Base-by-base conservation (phyloP, 2,888 invertebrate genomes). In the Unio delphinus region DNA sequence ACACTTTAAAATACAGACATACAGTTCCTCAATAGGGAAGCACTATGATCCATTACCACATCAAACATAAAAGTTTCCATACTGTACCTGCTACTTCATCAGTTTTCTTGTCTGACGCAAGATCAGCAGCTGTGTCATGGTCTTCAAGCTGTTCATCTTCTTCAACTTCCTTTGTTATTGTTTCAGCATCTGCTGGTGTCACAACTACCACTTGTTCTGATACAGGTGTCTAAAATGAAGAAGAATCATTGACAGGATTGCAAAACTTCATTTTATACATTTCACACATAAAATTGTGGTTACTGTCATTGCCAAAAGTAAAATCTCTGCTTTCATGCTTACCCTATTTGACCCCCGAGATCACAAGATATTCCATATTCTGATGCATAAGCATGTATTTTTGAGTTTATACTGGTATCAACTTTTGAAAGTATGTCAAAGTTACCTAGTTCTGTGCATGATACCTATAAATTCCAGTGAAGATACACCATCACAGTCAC, bases 71-170 rank as follows among this genome's bases (percentile, higher is more conserved):
- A 45, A 45, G 11, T 15, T 45, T 45, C 3, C 45, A 45, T 45
- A 45, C 45, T 34, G 60, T 73, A 87, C 87, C 86, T 74, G 79
- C 65, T 26, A 79, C 76, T 74, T 86, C 85, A 78, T 87, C 87
- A 67, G 86, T 86, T 71, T 87, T 87, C 73, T 87, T 87, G 69
- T 86, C 80, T 18, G 80, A 79, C 11, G 70, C 64, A 64, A 79
- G 78, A 61, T 80, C 78, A 23, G 80, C 76, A 63, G 83, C 80
- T 66, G 77, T 73, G 64, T 86, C 70, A 64, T 70, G 59, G 18
- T 77, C 72, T 20, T 75, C 72, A 4, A 73, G 60, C 28, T 67
- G 30, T 18, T 74, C 69, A 61, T 60, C 58, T 20, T 69, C 71
- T 45, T 76, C 70, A 55, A 70, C 72, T 26, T 72, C 76, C 54